A percentile compares a stretch with the other conserved stretches of the same genome.
Evolutionary conservation across 2,888 invertebrate species (phyloP).

Genomic region (Imbricaverruca yamaguchii): DNA sequence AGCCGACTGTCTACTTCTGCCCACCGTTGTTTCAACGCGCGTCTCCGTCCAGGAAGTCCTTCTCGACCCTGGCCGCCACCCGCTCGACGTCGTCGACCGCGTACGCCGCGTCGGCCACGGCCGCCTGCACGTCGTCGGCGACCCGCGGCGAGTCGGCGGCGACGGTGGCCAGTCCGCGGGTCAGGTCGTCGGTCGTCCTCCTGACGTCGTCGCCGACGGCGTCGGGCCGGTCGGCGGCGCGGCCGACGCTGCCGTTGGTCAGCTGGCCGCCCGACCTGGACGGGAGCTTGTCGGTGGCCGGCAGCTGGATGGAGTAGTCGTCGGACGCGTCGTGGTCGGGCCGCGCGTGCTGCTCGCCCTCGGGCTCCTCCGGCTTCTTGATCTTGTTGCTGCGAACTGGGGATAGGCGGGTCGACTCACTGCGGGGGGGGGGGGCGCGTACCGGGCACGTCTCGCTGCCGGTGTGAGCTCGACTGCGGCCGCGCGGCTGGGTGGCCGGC

Average conservation of each 20-base stretch:
- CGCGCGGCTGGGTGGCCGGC: no score
- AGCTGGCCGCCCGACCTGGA: background rate
- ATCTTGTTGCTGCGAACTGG: background rate
- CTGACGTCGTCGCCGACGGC: background rate
- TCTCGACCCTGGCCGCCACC: background rate
- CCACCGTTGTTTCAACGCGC: background rate
- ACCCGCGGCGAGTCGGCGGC: background rate
- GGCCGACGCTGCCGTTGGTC: background rate
- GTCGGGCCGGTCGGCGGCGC: background rate
- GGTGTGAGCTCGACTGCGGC: no score
- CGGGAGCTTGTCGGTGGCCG: background rate
- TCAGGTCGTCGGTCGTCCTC: background rate
- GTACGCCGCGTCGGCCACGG: background rate
- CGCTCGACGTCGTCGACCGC: background rate
- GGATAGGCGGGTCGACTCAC: background rate
- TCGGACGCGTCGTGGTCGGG: background rate
- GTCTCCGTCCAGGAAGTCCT: background rate
- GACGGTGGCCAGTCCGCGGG: background rate
- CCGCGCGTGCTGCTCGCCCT: no score
- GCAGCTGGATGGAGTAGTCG: background rate
- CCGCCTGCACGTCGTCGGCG: background rate
- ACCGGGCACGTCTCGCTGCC: no score
- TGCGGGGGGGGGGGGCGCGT: background rate
- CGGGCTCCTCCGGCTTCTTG: background rate
- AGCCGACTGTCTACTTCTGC: background rate